Base-by-base conservation (phyloP, 2,888 invertebrate genomes). In the Melinaea menophilus region DNA sequence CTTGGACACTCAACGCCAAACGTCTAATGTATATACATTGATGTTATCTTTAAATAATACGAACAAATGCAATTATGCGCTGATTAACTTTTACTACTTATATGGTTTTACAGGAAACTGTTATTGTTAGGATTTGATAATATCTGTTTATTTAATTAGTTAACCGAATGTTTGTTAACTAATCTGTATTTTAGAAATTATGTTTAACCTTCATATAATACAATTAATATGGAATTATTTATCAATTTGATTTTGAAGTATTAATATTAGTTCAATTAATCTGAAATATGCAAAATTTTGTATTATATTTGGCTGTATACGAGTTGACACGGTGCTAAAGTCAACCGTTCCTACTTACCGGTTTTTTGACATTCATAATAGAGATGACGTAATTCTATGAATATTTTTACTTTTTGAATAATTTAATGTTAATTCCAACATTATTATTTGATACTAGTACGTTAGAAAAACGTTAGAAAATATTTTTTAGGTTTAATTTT, bases 281-380 rank as follows among this genome's bases (percentile, higher is more conserved):
- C 22, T 22, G 22, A 22, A 22, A 22, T 22, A 22, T 22, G 22
- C 22, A 22, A 22, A 22, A 22, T 22, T 22, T 22, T 22, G 22
- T 72, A 73, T 71, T 41, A 1, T 11, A 41, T 9, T 3, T 41
- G 5, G 41, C 7, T 9, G 11, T 41, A 41, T 9, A 4, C 4
- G 7, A 37, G 4, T 37, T 72, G 72, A 74, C 75, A 72, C 79
- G 79, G 80, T 80, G 80, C 75, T 79, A 77, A 74, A 71, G 71
- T 69, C 68, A 69, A 66, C 69, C 64, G 64, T 71, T 61, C 47
- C 33, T 61, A 57, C 61, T 54, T 37, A 77, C 79, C 79, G 73
- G 78, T 80, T 79, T 83, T 84, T 83, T 84, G 79, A 75, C 75
- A 85, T 84, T 82, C 81, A 76, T 75, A 11, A 41, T 41, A 41